Evolutionary conservation across 2,888 invertebrate species (phyloP).

Genomic region (Acutogordius australiensis): DNA sequence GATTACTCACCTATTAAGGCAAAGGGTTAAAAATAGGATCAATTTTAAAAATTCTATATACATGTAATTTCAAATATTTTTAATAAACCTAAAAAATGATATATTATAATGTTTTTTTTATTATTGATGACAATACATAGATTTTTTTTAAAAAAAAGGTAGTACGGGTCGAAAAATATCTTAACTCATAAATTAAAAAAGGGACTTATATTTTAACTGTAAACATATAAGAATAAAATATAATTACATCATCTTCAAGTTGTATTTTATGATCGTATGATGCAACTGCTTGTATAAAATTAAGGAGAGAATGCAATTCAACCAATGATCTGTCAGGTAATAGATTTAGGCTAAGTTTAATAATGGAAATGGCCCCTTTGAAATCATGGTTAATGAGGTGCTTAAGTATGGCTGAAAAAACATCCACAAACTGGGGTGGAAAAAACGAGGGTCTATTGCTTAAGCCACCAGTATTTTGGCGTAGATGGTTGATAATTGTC

Average conservation of each 20-base stretch:
- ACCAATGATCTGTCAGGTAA: background rate
- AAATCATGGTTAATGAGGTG: background rate
- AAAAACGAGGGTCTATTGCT: background rate
- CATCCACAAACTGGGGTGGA: background rate
- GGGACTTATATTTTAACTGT: no score
- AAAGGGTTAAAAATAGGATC: no score
- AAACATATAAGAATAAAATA: no score
- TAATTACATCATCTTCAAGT: constrained; percentile 1
- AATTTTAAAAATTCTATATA: no score
- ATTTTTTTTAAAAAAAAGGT: no score
- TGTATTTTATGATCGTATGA: background rate
- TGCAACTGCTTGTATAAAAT: background rate
- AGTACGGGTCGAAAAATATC: no score
- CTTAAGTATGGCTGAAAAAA: background rate
- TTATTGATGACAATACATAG: no score
- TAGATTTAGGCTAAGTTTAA: background rate
- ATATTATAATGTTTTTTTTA: no score
- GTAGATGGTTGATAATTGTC: no score
- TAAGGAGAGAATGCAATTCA: background rate
- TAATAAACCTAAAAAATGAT: background rate
- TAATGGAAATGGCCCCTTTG: background rate
- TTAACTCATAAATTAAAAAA: no score
- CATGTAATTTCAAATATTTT: no score
- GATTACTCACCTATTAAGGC: background rate
- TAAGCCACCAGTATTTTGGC: no score